Conservation (phyloP, 2,113 vertebrate species). For the Mus spicilegus region DNA sequence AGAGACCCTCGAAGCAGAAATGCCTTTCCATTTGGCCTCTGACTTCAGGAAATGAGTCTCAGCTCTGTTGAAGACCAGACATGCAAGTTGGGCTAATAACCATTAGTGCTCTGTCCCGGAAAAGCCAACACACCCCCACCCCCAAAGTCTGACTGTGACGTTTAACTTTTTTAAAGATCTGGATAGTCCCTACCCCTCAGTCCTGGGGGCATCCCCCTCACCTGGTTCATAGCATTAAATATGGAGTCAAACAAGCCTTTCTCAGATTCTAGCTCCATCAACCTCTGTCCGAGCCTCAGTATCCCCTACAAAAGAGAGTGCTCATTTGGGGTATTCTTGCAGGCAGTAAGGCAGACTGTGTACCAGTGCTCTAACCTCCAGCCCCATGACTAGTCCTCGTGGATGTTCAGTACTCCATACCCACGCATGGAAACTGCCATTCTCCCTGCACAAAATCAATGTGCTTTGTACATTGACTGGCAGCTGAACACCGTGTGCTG, state of each 20-base stretch:
- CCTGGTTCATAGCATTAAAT: not conserved
- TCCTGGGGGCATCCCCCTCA: not conserved
- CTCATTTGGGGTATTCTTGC: not conserved
- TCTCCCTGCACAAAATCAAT: not conserved
- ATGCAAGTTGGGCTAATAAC: not conserved
- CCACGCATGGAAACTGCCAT: not conserved
- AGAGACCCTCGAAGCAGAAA: not conserved
- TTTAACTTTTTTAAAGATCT: not conserved
- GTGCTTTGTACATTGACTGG: not conserved
- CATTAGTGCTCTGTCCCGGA: too few species aligned
- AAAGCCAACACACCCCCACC: not conserved
- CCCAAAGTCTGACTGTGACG: not conserved
- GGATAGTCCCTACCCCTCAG: not conserved
- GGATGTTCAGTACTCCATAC: not conserved
- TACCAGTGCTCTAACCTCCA: not conserved
- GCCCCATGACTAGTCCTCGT: not conserved
- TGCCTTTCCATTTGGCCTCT: not conserved
- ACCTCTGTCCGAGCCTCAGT: not conserved
- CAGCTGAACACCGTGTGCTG: not conserved
- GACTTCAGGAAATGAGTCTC: not conserved
- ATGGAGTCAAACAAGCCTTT: not conserved
- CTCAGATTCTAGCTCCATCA: not conserved
- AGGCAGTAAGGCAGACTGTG: not conserved
- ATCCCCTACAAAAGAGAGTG: not conserved
- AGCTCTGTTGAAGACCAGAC: not conserved